phyloP scores from a whole-genome alignment of 2,113 vertebrate genomes.

The Candoia aspera region DNA sequence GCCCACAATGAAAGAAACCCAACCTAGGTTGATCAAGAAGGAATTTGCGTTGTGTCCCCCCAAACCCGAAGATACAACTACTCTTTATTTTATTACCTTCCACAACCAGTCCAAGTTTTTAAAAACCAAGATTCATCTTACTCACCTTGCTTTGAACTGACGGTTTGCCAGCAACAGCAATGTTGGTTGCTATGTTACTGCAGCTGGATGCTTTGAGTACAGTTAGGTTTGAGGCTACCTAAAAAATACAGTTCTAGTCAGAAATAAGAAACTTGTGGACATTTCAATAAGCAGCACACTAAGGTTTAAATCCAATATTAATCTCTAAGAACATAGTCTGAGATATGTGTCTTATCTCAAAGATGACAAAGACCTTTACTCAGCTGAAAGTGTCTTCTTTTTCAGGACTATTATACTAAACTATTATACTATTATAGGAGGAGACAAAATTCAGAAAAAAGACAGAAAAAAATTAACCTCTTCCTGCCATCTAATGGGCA shows the following conservation, averaged over 20 bases:
- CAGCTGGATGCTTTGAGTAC: constrained; percentile 14
- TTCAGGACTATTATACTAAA: neutral
- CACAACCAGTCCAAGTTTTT: neutral
- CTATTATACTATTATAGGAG: too few relatives aligned
- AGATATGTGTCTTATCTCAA: neutral
- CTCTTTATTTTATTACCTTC: neutral
- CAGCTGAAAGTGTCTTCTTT: neutral
- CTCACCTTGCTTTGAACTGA: constrained; percentile 1
- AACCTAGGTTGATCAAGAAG: neutral
- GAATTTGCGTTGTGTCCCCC: neutral
- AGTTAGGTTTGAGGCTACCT: neutral
- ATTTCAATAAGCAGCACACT: neutral
- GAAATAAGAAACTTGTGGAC: neutral
- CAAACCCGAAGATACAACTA: neutral
- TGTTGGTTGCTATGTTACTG: neutral
- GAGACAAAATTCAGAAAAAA: neutral
- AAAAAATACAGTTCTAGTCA: neutral
- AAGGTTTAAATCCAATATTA: neutral
- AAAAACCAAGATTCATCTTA: neutral
- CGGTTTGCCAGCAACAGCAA: neutral
- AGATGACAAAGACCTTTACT: neutral
- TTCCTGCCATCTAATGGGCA: neutral
- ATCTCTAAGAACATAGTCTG: neutral
- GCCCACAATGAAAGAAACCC: neutral
- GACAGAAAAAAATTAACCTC: neutral